These are phyloP conservation scores for Odobenus rosmarus DNA, from an alignment of 2,113 vertebrate genomes.

Conservation along the genomic window DNA sequence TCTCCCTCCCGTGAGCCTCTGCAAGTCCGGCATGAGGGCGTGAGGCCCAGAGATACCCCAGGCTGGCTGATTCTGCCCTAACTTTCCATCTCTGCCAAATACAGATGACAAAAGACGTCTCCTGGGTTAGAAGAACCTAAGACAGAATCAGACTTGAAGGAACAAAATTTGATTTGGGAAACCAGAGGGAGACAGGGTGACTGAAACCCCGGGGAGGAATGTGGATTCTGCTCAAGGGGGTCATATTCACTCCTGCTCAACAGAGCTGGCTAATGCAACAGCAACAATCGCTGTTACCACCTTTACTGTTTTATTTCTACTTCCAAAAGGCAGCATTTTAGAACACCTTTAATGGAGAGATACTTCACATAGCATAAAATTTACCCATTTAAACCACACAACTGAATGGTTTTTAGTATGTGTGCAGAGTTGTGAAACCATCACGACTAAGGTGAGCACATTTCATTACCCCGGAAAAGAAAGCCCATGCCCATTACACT, in stretches of 20 bases:
- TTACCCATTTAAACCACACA: background rate
- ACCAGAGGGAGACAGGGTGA: background rate
- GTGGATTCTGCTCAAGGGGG: slow-evolving; percentile 11
- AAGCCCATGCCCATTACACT: background rate
- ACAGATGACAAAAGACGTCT: background rate
- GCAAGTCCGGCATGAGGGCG: accelerated
- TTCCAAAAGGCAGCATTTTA: background rate
- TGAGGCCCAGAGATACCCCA: background rate
- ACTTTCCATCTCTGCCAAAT: background rate
- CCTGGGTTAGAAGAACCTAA: background rate
- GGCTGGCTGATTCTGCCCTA: background rate
- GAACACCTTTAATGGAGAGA: background rate
- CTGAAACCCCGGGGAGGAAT: background rate
- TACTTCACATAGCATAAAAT: background rate
- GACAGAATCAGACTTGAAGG: background rate
- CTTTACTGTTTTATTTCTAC: background rate
- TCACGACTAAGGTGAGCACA: background rate
- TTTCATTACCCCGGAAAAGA: background rate
- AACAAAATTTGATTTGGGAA: background rate
- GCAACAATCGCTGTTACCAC: background rate
- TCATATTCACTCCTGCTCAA: background rate
- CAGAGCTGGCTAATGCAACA: background rate
- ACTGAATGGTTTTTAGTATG: background rate
- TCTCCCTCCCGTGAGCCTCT: background rate
- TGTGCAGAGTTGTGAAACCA: background rate